Conservation (phyloP, 1,140 invertebrate species). For the Pantala flavescens region DNA sequence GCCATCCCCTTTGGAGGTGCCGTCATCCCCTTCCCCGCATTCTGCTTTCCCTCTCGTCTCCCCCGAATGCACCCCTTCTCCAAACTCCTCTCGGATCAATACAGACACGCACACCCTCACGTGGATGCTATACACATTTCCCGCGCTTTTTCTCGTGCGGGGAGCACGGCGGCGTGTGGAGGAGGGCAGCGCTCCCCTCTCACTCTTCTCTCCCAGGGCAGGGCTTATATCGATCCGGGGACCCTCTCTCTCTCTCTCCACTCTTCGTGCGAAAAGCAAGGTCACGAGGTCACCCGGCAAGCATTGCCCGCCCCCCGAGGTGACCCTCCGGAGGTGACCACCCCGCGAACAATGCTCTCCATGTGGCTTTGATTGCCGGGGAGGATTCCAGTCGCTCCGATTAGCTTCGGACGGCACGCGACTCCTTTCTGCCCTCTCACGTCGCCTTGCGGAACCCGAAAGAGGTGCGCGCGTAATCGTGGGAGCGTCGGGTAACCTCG, state of each 20-base stretch:
- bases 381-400: too few relatives aligned
- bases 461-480: too few relatives aligned
- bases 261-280: neutral
- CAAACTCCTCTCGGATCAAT: neutral
- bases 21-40: neutral
- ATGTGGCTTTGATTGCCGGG: too few relatives aligned
- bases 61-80: neutral
- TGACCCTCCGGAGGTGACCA: too few relatives aligned
- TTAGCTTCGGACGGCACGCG: neutral
- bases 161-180: neutral
- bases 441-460: too few relatives aligned
- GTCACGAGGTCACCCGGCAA: constrained; percentile 1
- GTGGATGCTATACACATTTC: neutral
- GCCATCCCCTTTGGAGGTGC: neutral
- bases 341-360: too few relatives aligned
- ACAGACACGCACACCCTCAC: neutral
- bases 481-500: too few relatives aligned
- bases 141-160: neutral
- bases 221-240: neutral
- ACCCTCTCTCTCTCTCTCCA: neutral
- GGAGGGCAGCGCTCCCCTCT: neutral
- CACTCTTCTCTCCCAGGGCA: neutral
- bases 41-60: constrained; percentile 3
- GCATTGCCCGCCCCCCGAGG: neutral
- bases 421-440: neutral